Percentiles rank a stretch among this genome's conserved stretches.
Evolutionary conservation across 1,140 invertebrate genomes (phyloP).

Genomic region (Saxidomus purpurata): DNA sequence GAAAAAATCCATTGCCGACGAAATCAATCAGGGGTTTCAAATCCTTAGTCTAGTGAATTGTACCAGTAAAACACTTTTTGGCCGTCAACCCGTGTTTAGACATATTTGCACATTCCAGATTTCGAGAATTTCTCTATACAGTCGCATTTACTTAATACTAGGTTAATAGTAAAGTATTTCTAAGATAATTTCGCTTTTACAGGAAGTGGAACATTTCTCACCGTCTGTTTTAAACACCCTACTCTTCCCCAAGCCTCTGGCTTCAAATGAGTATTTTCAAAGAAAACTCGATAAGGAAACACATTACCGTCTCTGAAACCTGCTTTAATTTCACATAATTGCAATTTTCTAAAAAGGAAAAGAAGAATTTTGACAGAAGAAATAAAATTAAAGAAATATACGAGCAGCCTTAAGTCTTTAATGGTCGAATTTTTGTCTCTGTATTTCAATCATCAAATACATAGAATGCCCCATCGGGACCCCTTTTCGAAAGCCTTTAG

Average conservation of each 20-base stretch:
- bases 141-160: too few relatives aligned
- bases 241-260: background rate
- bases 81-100: too few relatives aligned
- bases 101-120: too few relatives aligned
- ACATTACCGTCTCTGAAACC: background rate
- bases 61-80: too few relatives aligned
- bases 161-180: too few relatives aligned
- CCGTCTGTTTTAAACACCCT: background rate
- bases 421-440: background rate
- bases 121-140: too few relatives aligned
- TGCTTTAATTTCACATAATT: background rate
- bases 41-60: too few relatives aligned
- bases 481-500: background rate
- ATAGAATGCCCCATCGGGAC: background rate
- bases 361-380: background rate
- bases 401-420: background rate
- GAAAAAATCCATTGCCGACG: too few relatives aligned
- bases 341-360: background rate
- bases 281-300: background rate
- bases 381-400: background rate
- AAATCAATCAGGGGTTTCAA: too few relatives aligned
- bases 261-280: background rate
- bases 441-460: background rate
- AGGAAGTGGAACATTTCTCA: background rate
- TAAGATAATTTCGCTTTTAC: too few relatives aligned